Evolutionary conservation across 2,797 vertebrate genomes (phyloP).

Genomic region (Sebastes steindachneri): DNA sequence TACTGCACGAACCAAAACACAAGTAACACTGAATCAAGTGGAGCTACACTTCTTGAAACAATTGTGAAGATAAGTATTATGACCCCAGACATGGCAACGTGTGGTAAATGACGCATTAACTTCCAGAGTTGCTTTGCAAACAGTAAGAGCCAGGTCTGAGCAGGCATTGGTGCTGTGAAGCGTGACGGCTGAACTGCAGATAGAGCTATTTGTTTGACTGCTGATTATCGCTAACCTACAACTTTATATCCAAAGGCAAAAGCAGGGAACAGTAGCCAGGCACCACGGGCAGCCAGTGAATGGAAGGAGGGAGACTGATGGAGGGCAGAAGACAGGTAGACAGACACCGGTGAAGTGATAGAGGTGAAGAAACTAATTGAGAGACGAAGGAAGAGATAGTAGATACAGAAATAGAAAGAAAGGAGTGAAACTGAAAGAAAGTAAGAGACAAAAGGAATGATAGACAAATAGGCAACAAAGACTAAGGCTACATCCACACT

Average conservation of each 20-base stretch:
- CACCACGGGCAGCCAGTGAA: neutral
- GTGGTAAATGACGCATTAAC: slow-evolving; percentile 2
- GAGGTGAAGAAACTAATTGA: neutral
- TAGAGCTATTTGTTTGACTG: slow-evolving; percentile 46
- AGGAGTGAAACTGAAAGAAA: neutral
- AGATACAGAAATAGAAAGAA: neutral
- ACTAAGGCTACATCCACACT: too few species aligned
- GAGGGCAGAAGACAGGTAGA: neutral
- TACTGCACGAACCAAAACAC: neutral
- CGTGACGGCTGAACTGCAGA: slow-evolving; percentile 18
- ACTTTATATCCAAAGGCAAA: slow-evolving; percentile 3
- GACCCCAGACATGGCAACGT: neutral
- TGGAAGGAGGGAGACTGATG: neutral
- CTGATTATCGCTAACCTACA: slow-evolving; percentile 37
- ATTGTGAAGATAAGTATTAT: neutral
- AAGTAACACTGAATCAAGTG: neutral
- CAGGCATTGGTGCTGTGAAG: slow-evolving; percentile 16
- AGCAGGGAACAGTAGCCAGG: neutral
- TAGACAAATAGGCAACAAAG: neutral
- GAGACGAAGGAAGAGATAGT: neutral
- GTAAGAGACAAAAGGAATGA: neutral
- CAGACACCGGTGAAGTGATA: neutral
- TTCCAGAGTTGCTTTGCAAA: slow-evolving; percentile 11
- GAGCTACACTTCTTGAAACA: neutral
- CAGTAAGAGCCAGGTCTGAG: slow-evolving; percentile 12